Percentiles rank a stretch among this genome's conserved stretches.
These are phyloP conservation scores for Coranthus polyacanthus DNA, from an alignment of 2,797 vertebrate species.

Conservation along the genomic window DNA sequence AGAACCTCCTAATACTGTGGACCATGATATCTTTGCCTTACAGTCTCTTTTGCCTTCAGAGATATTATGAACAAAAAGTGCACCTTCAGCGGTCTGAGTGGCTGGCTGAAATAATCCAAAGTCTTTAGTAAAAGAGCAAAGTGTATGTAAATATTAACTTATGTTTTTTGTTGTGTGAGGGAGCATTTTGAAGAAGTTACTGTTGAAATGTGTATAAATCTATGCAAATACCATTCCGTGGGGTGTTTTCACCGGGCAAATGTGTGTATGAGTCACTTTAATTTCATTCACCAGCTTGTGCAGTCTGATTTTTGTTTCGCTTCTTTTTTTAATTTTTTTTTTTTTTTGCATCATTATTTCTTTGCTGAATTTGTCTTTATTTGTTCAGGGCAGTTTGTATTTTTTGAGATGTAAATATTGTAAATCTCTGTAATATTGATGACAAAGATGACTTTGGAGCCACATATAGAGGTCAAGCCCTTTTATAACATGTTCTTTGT, in stretches of 20 bases:
- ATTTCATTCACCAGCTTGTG: conserved; percentile 12
- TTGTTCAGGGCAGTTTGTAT: background rate
- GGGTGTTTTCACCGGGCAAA: conserved; percentile 12
- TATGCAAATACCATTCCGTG: conserved; percentile 67
- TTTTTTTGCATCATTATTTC: background rate
- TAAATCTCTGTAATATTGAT: conserved; percentile 29
- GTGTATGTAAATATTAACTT: conserved; percentile 83
- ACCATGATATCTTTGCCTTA: conserved; percentile 51
- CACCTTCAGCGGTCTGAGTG: background rate
- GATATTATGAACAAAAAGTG: conserved; percentile 31
- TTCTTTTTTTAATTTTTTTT: no score
- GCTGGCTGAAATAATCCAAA: conserved; percentile 47
- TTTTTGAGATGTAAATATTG: conserved; percentile 62
- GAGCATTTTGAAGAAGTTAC: conserved; percentile 26
- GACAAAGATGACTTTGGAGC: conserved; percentile 4
- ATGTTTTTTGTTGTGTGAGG: conserved; percentile 68
- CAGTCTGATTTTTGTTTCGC: conserved; percentile 6
- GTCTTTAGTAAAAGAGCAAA: conserved; percentile 49
- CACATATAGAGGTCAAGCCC: conserved; percentile 1
- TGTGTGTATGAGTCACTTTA: conserved; percentile 35
- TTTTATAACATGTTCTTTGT: background rate
- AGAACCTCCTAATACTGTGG: conserved; percentile 43
- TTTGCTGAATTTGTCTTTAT: background rate
- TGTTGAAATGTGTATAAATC: conserved; percentile 67
- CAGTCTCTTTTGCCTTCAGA: conserved; percentile 44